A percentile compares a stretch with the other conserved stretches of the same genome.
These are phyloP conservation scores for Rhizomys pruinosus DNA, from an alignment of 2,113 vertebrate genomes.

Conservation along the genomic window DNA sequence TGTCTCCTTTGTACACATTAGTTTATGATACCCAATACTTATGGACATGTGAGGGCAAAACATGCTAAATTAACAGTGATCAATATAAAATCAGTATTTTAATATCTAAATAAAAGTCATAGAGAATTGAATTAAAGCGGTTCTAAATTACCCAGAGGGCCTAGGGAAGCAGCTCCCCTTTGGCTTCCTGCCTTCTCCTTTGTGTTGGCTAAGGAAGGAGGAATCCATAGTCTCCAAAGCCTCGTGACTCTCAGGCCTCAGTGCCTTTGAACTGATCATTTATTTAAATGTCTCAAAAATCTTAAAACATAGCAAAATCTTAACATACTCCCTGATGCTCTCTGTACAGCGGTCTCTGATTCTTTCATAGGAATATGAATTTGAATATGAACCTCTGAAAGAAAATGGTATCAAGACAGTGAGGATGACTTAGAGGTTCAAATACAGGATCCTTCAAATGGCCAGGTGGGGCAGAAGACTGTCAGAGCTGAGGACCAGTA, in stretches of 20 bases:
- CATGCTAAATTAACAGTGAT: not conserved
- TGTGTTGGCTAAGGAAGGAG: not conserved
- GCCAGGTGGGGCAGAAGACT: not conserved
- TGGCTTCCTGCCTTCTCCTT: not conserved
- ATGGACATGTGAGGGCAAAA: not conserved
- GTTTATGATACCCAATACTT: not conserved
- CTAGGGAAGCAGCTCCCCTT: not conserved
- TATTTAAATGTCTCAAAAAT: not conserved
- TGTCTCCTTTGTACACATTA: slow-evolving; percentile 1
- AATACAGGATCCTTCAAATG: not conserved
- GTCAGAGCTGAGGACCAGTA: not conserved
- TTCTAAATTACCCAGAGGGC: not conserved
- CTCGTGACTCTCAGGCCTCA: not conserved
- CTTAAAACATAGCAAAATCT: slow-evolving; percentile 12
- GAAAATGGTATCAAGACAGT: not conserved
- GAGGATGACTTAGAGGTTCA: not conserved
- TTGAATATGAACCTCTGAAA: too few relatives aligned
- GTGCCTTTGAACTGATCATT: not conserved
- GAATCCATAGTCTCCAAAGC: not conserved
- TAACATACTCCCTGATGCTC: not conserved
- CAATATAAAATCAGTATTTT: slow-evolving; percentile 8
- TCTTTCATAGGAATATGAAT: too few relatives aligned
- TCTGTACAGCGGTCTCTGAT: not conserved
- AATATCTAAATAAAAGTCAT: not conserved
- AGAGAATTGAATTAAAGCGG: not conserved